Conservation (phyloP, 2,888 invertebrate species). For the Drymonia ruficornis region DNA sequence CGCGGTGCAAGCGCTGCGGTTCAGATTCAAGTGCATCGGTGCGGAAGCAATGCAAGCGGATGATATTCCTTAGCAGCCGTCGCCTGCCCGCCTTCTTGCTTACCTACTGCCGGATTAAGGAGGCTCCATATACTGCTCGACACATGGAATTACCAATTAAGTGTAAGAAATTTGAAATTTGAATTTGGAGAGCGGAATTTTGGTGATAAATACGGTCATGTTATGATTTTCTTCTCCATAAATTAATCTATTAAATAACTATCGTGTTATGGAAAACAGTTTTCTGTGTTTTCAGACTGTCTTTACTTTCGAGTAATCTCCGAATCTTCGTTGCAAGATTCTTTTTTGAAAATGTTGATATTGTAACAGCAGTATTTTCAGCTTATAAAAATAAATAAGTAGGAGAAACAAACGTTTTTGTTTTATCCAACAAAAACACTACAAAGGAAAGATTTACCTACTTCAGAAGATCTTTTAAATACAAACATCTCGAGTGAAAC, state of each 20-base stretch:
- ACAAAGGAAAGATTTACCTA: constrained; percentile 2
- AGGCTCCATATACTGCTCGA: constrained; percentile 41
- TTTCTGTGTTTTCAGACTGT: too few relatives aligned
- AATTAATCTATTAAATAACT: too few relatives aligned
- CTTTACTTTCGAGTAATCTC: too few relatives aligned
- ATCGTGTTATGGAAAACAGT: too few relatives aligned
- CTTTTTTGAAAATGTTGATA: too few relatives aligned
- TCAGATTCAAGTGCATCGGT: constrained; percentile 45
- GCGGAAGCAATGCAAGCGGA: constrained; percentile 51
- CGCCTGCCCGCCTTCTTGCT: constrained; percentile 20
- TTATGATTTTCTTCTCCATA: too few relatives aligned
- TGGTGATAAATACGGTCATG: constrained; percentile 25
- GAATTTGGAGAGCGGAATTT: constrained; percentile 32
- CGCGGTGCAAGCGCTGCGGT: constrained; percentile 37
- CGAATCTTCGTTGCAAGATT: too few relatives aligned
- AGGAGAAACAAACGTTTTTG: too few relatives aligned
- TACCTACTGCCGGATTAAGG: constrained; percentile 45
- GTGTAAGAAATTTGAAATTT: too few relatives aligned
- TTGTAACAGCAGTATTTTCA: too few relatives aligned
- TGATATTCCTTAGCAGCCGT: constrained; percentile 42
- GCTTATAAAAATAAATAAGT: too few relatives aligned
- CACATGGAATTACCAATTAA: constrained; percentile 45
- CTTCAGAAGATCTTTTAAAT: constrained; percentile 15
- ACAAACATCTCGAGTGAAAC: constrained; percentile 5
- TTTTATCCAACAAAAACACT: too few relatives aligned